phyloP scores from a whole-genome alignment of 2,888 invertebrate species.

The Omphaloscelis lunosa region DNA sequence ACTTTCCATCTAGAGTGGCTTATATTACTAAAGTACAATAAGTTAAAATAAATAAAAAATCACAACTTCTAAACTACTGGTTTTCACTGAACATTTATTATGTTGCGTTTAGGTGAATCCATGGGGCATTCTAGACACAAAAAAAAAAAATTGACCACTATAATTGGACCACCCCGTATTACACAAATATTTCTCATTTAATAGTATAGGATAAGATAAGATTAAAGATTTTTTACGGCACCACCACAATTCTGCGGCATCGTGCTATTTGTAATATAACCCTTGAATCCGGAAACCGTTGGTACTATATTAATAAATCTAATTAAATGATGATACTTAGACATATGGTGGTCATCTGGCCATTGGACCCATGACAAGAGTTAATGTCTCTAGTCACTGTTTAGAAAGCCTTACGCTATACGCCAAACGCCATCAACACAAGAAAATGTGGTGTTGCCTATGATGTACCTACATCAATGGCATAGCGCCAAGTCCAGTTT shows the following conservation, averaged over 20 bases:
- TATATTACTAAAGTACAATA: too few relatives aligned
- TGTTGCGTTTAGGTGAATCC: too few relatives aligned
- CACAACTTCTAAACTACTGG: too few relatives aligned
- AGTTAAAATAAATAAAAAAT: too few relatives aligned
- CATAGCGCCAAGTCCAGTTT: background rate
- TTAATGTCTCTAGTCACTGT: background rate
- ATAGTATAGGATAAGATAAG: too few relatives aligned
- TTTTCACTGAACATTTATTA: too few relatives aligned
- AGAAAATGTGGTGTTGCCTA: background rate
- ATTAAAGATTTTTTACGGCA: background rate
- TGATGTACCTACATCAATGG: background rate
- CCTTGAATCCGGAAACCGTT: background rate
- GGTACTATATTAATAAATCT: background rate
- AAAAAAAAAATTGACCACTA: too few relatives aligned
- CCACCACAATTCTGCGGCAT: background rate
- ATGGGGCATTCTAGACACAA: too few relatives aligned
- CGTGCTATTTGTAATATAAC: background rate
- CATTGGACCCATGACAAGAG: background rate
- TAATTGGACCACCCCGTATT: too few relatives aligned
- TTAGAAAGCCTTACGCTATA: background rate
- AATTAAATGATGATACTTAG: background rate
- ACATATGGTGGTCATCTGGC: background rate
- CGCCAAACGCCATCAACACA: background rate
- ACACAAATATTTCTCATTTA: too few relatives aligned
- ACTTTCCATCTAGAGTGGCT: too few relatives aligned